Percentiles rank a stretch among this genome's conserved stretches.
Evolutionary conservation across 2,888 invertebrate species (phyloP).

Genomic region (Digitonthophagus gazella): DNA sequence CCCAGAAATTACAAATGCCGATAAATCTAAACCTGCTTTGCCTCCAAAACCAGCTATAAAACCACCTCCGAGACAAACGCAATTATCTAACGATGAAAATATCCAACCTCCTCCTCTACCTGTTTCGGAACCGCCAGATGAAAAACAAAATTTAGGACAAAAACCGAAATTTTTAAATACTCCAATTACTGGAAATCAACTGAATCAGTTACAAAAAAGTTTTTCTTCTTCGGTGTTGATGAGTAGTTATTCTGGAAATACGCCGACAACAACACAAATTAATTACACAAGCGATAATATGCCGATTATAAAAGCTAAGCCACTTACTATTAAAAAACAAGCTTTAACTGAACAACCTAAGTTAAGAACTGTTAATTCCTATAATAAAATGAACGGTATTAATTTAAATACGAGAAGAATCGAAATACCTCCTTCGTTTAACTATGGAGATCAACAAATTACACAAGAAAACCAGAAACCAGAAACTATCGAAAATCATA

Average conservation of each 20-base stretch:
- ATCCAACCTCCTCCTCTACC: slow-evolving; percentile 57
- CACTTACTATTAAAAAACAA: slow-evolving; percentile 79
- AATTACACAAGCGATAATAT: slow-evolving; percentile 45
- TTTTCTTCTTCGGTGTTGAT: not conserved
- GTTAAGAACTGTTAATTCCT: slow-evolving; percentile 57
- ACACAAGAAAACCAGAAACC: slow-evolving; percentile 45
- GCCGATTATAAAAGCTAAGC: slow-evolving; percentile 73
- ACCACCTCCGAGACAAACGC: slow-evolving; percentile 57
- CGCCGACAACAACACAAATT: slow-evolving; percentile 25
- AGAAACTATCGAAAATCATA: slow-evolving; percentile 42
- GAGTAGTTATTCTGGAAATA: slow-evolving; percentile 26
- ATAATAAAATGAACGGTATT: slow-evolving; percentile 60
- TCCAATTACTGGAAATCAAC: slow-evolving; percentile 22
- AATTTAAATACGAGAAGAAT: slow-evolving; percentile 70
- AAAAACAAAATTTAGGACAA: slow-evolving; percentile 29
- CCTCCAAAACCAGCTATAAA: slow-evolving; percentile 80
- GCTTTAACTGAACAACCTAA: slow-evolving; percentile 79
- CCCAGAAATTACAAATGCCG: slow-evolving; percentile 52
- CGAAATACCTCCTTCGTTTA: slow-evolving; percentile 80
- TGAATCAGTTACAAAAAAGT: slow-evolving; percentile 27
- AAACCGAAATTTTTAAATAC: slow-evolving; percentile 10
- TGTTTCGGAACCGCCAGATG: slow-evolving; percentile 45
- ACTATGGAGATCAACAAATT: slow-evolving; percentile 70
- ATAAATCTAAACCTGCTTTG: slow-evolving; percentile 71
- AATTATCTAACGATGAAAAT: slow-evolving; percentile 38